Conservation (phyloP, 2,888 invertebrate species). For the Oligia fasciuncula region DNA sequence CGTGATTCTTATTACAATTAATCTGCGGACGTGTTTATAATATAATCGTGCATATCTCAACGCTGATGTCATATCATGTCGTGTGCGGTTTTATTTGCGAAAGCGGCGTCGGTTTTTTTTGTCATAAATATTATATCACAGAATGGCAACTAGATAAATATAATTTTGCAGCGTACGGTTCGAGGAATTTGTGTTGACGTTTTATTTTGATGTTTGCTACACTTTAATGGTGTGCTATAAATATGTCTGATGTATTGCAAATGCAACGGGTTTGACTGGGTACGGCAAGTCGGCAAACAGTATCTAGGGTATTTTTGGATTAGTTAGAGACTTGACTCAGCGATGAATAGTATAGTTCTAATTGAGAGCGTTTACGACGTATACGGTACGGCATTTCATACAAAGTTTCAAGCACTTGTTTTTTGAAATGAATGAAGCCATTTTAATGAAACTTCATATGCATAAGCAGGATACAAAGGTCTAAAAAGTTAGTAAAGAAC, state of each 20-base stretch:
- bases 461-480: too few species aligned
- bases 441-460: too few species aligned
- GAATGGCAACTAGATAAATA: constrained; percentile 55
- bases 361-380: neutral
- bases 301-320: constrained; percentile 18
- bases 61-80: constrained; percentile 75
- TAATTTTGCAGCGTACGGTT: constrained; percentile 37
- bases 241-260: constrained; percentile 36
- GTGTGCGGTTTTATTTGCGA: constrained; percentile 64
- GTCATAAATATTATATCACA: constrained; percentile 53
- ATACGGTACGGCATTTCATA: too few species aligned
- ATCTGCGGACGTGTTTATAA: constrained; percentile 71
- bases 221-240: constrained; percentile 35
- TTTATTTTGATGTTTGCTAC: constrained; percentile 49
- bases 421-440: too few species aligned
- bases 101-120: constrained; percentile 55
- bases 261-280: constrained; percentile 33
- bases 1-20: constrained; percentile 75
- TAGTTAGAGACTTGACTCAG: neutral
- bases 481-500: too few species aligned
- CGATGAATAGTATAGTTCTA: neutral
- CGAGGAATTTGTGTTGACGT: constrained; percentile 32
- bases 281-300: constrained; percentile 7
- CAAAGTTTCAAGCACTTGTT: too few species aligned
- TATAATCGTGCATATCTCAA: constrained; percentile 76